These are phyloP conservation scores for Meda fulgida DNA, from an alignment of 2,797 vertebrate species.

Conservation along the genomic window DNA sequence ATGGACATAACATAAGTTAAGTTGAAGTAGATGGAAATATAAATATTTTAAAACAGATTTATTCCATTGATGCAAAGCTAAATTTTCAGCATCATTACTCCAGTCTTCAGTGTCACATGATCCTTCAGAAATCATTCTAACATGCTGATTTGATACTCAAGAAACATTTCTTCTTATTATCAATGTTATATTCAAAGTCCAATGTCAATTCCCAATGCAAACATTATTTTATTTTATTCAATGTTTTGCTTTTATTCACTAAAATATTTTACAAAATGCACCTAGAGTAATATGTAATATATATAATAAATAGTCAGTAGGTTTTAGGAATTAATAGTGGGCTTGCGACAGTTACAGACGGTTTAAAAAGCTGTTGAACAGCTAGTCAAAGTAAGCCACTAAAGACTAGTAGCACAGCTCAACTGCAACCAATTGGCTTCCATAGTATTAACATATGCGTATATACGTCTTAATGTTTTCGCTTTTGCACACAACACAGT, in stretches of 20 bases:
- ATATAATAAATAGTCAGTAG: not conserved
- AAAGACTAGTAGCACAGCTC: constrained; percentile 19
- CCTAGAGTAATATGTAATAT: not conserved
- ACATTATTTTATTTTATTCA: not conserved
- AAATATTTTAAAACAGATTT: not conserved
- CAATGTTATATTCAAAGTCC: no score
- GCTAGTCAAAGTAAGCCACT: constrained; percentile 59
- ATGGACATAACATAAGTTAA: not conserved
- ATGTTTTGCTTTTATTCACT: not conserved
- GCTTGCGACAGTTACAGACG: not conserved
- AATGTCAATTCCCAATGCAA: not conserved
- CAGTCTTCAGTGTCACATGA: no score
- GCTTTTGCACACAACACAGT: not conserved
- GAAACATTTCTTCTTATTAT: no score
- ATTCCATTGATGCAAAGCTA: not conserved
- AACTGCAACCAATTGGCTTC: constrained; percentile 28
- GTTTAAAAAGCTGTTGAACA: constrained; percentile 9
- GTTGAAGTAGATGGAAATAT: not conserved
- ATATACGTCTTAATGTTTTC: not conserved
- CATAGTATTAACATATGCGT: not conserved
- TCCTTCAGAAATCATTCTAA: no score
- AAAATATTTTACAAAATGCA: not conserved
- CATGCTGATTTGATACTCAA: no score
- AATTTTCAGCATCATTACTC: no score
- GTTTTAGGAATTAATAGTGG: constrained; percentile 37